Conservation (phyloP, 2,888 invertebrate genomes). For the Heliconius charithonia region DNA sequence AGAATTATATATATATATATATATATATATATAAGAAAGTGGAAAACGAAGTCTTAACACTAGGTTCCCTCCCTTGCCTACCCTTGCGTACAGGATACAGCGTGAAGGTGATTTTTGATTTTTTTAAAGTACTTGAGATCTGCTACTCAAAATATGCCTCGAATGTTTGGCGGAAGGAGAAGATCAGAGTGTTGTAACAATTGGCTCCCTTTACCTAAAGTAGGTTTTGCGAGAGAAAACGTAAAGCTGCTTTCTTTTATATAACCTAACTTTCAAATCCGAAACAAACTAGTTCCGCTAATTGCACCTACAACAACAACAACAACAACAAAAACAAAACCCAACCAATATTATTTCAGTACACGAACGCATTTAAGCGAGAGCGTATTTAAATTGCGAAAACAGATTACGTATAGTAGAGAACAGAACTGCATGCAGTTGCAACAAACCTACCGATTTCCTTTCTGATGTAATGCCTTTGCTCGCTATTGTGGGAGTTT, state of each 20-base stretch:
- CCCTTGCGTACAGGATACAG: too few species aligned
- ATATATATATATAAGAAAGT: too few species aligned
- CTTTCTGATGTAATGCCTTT: slow-evolving; percentile 76
- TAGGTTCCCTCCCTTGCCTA: too few species aligned
- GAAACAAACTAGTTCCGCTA: too few species aligned
- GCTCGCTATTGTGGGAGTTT: slow-evolving; percentile 74
- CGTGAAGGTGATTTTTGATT: too few species aligned
- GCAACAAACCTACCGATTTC: slow-evolving; percentile 69
- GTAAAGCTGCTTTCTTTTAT: background rate
- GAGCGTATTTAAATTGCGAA: slow-evolving; percentile 22
- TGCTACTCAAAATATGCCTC: background rate
- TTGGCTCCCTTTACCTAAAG: background rate
- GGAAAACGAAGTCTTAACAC: too few species aligned
- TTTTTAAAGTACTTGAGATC: background rate
- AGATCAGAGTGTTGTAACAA: background rate
- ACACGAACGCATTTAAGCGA: slow-evolving; percentile 8
- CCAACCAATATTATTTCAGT: background rate
- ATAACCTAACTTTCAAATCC: background rate
- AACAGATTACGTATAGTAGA: slow-evolving; percentile 16
- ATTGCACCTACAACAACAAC: background rate
- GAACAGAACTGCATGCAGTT: slow-evolving; percentile 8
- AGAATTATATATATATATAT: too few species aligned
- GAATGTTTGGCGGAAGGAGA: background rate
- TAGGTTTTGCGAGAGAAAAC: too few species aligned
- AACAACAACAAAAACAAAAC: background rate